Evolutionary conservation across 2,113 vertebrate genomes (phyloP), one percentile per base, ranked within the genome.

Genomic region (Gracilinanus agilis): DNA sequence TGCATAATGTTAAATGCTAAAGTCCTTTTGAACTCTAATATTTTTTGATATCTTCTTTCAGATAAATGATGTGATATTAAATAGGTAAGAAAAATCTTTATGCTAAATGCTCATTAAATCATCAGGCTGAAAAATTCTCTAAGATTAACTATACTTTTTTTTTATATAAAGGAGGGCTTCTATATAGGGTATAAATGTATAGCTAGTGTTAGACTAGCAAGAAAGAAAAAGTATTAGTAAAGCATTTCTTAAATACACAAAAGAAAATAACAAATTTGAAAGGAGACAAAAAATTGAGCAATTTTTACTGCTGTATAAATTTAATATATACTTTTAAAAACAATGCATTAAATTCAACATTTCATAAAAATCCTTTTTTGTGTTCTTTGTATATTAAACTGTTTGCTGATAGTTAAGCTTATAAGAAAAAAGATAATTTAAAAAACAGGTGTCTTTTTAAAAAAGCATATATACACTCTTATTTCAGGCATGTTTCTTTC

Each of bases 1-100:
- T 92, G 83, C 89, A 93, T 94, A 44, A 93, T 44, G 90, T 19
- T 92, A 54, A 13, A 91, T 92, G 54, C 94, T 88, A 61, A 94
- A 53, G 58, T 54, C 2, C 11, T 27, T 90, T 91, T 55, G 3
- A 44, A 40, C 75, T 93, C 61, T 67, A 91, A 61, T 94, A 95
- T 93, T 90, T 44, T 90, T 91, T 19, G 25, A 89, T 23, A 88
- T 25, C 9, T 44, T 24, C 55, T 94, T 34, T 89, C 61, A 90
- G 90, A 56, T 24, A 96, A 89, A n/a, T 91, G 49, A 95, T 40
- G 12, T 34, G 9, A 2, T 55, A 91, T 53, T 34, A 89, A 44
- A 34, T 53, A 88, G 44, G n/a, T 88, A 91, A 10, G 83, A 67
- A 29, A 34, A 1, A 58, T 92, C 24, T 34, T 93, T 24, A 89